phyloP scores from a whole-genome alignment of 2,113 vertebrate genomes.

The Mirounga angustirostris region DNA sequence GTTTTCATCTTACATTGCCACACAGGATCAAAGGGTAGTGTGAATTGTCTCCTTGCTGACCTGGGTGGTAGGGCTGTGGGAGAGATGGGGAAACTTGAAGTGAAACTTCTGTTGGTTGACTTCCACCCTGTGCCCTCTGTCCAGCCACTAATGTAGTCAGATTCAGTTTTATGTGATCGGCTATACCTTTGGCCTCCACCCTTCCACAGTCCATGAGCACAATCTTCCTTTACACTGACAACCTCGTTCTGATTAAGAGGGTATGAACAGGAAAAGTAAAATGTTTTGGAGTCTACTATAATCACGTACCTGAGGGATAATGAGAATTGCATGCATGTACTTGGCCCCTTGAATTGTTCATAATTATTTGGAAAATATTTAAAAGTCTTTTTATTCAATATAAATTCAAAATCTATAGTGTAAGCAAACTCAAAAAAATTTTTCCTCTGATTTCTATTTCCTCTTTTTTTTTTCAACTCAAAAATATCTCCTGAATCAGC shows the following conservation, averaged over 20 bases:
- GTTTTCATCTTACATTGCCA: background rate
- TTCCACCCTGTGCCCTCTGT: background rate
- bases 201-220: background rate
- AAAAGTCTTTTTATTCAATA: background rate
- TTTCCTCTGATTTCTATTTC: background rate
- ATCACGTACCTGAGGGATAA: background rate
- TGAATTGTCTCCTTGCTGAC: background rate
- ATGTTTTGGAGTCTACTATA: background rate
- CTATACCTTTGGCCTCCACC: background rate
- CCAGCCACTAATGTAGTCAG: background rate
- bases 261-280: background rate
- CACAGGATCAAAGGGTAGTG: background rate
- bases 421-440: background rate
- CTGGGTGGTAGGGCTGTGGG: background rate
- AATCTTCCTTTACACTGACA: background rate
- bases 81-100: background rate
- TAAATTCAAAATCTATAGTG: background rate
- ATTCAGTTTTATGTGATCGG: background rate
- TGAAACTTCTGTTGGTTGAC: background rate
- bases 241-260: background rate
- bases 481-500: background rate
- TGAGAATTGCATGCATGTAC: background rate
- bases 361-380: conserved; percentile 45
- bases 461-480: conserved; percentile 26
- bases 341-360: background rate